Conservation (phyloP, 1,140 invertebrate species). For the Hermetia illucens region DNA sequence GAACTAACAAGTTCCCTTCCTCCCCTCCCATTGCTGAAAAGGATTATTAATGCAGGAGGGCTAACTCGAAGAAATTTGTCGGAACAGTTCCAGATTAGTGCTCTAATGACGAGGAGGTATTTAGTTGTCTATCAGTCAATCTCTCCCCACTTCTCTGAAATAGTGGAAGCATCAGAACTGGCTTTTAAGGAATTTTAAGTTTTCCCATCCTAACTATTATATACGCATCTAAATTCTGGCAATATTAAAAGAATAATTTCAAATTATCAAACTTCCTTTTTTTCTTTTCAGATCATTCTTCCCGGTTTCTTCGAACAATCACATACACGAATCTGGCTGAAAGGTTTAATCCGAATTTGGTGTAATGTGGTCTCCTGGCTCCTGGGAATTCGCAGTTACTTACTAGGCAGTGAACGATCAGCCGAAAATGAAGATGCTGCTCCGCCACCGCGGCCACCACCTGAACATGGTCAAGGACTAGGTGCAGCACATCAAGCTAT, state of each 20-base stretch:
- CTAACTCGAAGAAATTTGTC: no score
- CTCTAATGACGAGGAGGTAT: no score
- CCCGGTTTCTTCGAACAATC: slow-evolving; percentile 93
- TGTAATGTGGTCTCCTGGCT: slow-evolving; percentile 74
- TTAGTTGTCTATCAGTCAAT: no score
- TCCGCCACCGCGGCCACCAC: slow-evolving; percentile 21
- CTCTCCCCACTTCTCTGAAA: no score
- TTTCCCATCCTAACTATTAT: no score
- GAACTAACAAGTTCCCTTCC: no score
- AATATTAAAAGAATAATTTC: slow-evolving; percentile 2
- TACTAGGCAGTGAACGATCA: slow-evolving; percentile 50
- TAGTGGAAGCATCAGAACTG: no score
- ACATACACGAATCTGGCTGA: slow-evolving; percentile 86
- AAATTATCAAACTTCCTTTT: slow-evolving; percentile 3
- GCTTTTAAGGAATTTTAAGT: no score
- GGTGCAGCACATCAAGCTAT: slow-evolving; percentile 70
- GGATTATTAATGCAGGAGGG: no score
- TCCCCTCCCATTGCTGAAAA: no score
- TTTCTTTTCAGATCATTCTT: slow-evolving; percentile 57
- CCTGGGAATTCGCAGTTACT: slow-evolving; percentile 76
- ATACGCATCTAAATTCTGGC: background rate
- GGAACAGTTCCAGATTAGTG: no score
- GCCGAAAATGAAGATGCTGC: slow-evolving; percentile 25
- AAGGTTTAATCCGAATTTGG: slow-evolving; percentile 76
- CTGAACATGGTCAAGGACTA: slow-evolving; percentile 39